Conservation (phyloP, 1,140 invertebrate species). For the Psix sp. region DNA sequence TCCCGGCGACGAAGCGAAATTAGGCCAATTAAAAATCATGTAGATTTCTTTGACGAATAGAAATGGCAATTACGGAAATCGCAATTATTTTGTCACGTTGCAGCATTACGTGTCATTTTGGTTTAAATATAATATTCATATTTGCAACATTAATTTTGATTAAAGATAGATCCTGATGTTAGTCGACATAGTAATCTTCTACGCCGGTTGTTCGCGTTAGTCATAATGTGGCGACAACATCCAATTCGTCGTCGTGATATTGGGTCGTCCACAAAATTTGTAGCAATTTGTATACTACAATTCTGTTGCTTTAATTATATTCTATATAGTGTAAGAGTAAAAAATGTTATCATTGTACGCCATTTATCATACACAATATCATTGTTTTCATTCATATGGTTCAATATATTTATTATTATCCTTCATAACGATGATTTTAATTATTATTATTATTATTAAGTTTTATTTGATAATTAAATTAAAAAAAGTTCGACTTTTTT, state of each 20-base stretch:
- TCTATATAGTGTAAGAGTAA: background rate
- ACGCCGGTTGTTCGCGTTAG: conserved; percentile 24
- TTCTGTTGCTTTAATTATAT: conserved; percentile 21
- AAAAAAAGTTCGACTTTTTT: no score
- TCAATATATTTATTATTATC: no score
- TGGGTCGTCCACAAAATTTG: conserved; percentile 30
- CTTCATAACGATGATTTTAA: no score
- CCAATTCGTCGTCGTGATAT: conserved; percentile 30
- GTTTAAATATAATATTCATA: conserved; percentile 4
- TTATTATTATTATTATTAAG: no score
- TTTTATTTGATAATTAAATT: no score
- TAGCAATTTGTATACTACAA: conserved; percentile 21
- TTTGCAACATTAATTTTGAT: conserved; percentile 24
- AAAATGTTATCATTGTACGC: no score
- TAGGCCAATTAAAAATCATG: background rate
- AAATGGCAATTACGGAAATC: no score
- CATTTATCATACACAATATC: no score
- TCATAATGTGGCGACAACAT: conserved; percentile 28
- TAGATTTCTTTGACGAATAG: background rate
- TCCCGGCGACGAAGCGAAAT: background rate
- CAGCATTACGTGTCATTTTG: background rate
- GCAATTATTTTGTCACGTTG: no score
- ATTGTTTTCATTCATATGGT: no score
- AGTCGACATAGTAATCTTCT: conserved; percentile 17
- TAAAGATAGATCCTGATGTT: conserved; percentile 23